Base-by-base conservation (phyloP, 2,888 invertebrate species). In the Eupithecia subumbrata region DNA sequence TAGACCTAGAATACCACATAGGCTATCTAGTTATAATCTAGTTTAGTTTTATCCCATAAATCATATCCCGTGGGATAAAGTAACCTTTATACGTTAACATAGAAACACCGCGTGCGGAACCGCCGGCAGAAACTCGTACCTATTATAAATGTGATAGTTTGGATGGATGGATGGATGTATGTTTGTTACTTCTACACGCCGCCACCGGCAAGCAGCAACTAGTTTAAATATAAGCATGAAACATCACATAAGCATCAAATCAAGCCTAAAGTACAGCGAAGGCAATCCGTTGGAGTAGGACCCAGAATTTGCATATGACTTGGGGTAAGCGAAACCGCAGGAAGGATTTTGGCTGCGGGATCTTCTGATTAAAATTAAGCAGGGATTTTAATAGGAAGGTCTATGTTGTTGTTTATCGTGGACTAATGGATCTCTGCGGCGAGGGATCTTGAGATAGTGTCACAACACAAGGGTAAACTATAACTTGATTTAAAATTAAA, bases 221-320 rank as follows among this genome's bases (percentile, higher is more conserved):
- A n/a, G 18, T 34, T 34, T 18, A 64, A 37, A 64, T 37, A 66
- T 66, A 37, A 34, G 66, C 34, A 18, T 11, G n/a, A 67, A 67
- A 67, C 34, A 64, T 67, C 66, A n/a, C 18, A 37, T 60, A 25
- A 60, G 22, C 60, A 60, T 34, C 64, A 64, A 64, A 60, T 34
- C 34, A 64, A 5, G 40, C 40, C 5, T 37, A 12, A 60, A 60
- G 66, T 37, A 37, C n/a, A 67, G 34, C 34, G 66, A 37, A 5
- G 66, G 66, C 74, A 71, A 77, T 76, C 72, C 72, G 76, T 73
- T 75, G 70, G 72, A 73, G 71, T 73, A 56, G 75, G 67, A 69
- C 74, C 66, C 79, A 5, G 34, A 75, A 78, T 80, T 80, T 80
- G 80, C 80, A 80, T 80, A 74, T 78, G 78, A 78, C 77, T 78